Base-by-base conservation (phyloP, 2,113 vertebrate genomes). In the Myiopsitta monachus region DNA sequence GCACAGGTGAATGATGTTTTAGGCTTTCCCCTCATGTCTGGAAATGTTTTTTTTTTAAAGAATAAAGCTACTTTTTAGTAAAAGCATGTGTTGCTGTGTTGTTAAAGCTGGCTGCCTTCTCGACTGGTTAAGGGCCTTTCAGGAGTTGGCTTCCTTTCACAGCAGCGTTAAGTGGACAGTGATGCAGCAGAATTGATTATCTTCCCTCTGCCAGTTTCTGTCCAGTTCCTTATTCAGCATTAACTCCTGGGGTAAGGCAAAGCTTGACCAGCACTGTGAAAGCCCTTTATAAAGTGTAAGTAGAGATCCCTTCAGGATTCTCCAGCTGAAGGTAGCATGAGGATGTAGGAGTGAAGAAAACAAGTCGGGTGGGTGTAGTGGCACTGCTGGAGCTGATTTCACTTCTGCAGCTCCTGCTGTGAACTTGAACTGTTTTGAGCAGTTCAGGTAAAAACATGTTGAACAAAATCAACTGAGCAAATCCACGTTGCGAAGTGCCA, bases 41-140 rank as follows among this genome's bases (percentile, higher is more conserved):
- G 8, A 38, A 52, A 49, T 24, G 13, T 12, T 55, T 77, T 54
- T 77, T 54, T n/a, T 51, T 55, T 21, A 46, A 43, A 41, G 6
- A 96, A 86, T 88, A 90, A 94, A 95, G 57, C 6, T 63, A 12
- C 33, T 82, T 91, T 82, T 55, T 41, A 64, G 43, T 78, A 79
- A 57, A 93, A 94, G 28, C 13, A 3, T 7, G 8, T 64, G 30
- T 6, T 90, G 41, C 82, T 68, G 12, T 94, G 18, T 72, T 75
- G 5, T 68, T 72, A 75, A 22, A 12, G 31, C 49, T 73, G 30
- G 21, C 24, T n/a, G 8, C 14, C 11, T 52, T 39, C 43, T 61
- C 9, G 5, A 9, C 51, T 47, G 38, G 19, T 72, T 9, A 57
- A 62, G 26, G 44, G 51, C 55, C 66, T 55, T 79, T 28, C 54